Conservation (phyloP, 2,888 invertebrate genomes). For the Drosophila mercatorum region DNA sequence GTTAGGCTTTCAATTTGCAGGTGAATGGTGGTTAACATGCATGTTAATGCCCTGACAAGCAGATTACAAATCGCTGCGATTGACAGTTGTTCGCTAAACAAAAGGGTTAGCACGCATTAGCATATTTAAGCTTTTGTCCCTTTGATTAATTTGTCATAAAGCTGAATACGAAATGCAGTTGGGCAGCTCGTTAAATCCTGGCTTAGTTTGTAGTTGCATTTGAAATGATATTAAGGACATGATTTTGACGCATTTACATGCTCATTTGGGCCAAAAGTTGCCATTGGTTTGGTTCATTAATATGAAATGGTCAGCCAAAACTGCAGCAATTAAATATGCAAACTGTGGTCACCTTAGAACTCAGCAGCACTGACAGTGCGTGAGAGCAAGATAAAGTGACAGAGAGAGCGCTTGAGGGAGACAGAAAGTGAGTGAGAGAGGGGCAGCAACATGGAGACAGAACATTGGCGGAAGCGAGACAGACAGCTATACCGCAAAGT, state of each 20-base stretch:
- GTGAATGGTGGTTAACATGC: neutral
- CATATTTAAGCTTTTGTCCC: neutral
- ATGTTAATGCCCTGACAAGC: neutral
- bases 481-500: slow-evolving; percentile 43
- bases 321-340: slow-evolving; percentile 51
- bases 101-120: neutral
- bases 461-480: neutral
- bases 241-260: slow-evolving; percentile 32
- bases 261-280: slow-evolving; percentile 33
- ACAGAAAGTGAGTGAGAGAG: neutral
- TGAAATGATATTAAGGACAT: slow-evolving; percentile 13
- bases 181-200: slow-evolving; percentile 1
- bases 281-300: slow-evolving; percentile 45
- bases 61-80: neutral
- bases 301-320: slow-evolving; percentile 47
- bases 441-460: neutral
- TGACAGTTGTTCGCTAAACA: neutral
- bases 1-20: neutral
- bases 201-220: slow-evolving; percentile 8
- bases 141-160: slow-evolving; percentile 12
- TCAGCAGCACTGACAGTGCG: neutral
- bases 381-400: neutral
- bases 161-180: slow-evolving; percentile 4
- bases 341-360: slow-evolving; percentile 39
- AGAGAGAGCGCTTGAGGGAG: neutral